Evolutionary conservation across 2,888 invertebrate species (phyloP), one percentile per base, ranked within the genome.

Genomic region (Megalurothrips usitatus): DNA sequence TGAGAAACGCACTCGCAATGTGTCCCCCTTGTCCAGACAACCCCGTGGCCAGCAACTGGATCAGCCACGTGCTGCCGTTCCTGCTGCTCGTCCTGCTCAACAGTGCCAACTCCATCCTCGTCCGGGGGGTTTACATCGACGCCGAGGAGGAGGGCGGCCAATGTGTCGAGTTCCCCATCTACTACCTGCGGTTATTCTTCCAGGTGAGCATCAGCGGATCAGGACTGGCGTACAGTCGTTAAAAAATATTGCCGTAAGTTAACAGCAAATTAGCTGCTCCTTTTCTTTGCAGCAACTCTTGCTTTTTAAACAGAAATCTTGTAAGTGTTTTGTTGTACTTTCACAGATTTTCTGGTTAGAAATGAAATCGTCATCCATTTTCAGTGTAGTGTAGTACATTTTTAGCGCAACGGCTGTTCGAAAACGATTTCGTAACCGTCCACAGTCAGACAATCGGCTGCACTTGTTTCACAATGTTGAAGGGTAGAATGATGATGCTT

Each of bases 91-190:
- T 95, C 80, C 90, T 95, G 12, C 89, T 96, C 81, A 95, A 95
- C 86, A 95, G 95, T 86, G 93, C 95, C 84, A 96, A 96, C 88
- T 94, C 96, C 0, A 90, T 96, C 81, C 89, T 96, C 83, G 96
- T 96, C 4, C 90, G 96, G 79, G 96, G 96, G 0, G 95, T 96
- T 1, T 95, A 94, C 87, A 94, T 96, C 81, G 96, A 96, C 87
- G 96, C 94, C 0, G 95, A 95, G 85, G 95, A 95, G 84, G 92
- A 92, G 0, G 93, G 92, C 0, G 94, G 94, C 23, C 92, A 94
- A 84, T 94, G 95, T 86, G 94, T 95, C 1, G 92, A 94, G 80
- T 93, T 96, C 86, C 94, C 95, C 6, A 94, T 94, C 85, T 93
- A 94, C 85, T 96, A 95, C 87, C 91, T 96, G 48, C 89, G 94